These are phyloP conservation scores for Mormyrus proboscirostris DNA, from an alignment of 2,797 vertebrate genomes.

Conservation along the genomic window DNA sequence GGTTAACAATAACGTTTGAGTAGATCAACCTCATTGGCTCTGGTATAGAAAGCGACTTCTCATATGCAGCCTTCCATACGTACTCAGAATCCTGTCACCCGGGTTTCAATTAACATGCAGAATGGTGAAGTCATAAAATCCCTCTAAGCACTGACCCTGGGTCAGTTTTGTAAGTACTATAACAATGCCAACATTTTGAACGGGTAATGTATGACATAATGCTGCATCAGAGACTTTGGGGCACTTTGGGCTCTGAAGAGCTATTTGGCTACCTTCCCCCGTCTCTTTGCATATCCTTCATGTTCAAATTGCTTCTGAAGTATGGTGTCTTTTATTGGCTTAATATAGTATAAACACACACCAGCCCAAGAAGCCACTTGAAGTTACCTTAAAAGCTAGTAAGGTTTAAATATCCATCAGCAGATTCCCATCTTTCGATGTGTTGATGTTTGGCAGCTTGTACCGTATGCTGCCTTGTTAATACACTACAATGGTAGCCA, in stretches of 20 bases:
- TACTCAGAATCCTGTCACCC: not conserved
- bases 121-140: not conserved
- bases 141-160: not conserved
- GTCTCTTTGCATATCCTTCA: not conserved
- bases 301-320: constrained; percentile 1
- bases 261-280: not conserved
- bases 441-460: not conserved
- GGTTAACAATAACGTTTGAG: not conserved
- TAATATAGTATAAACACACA: not conserved
- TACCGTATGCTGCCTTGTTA: not conserved
- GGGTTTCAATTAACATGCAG: not conserved
- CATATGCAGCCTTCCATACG: not conserved
- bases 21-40: not conserved
- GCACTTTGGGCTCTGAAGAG: not conserved
- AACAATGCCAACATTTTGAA: not conserved
- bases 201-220: not conserved
- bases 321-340: not conserved
- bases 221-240: not conserved
- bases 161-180: not conserved
- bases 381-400: constrained; percentile 1
- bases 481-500: not conserved
- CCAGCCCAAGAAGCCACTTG: not conserved
- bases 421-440: not conserved
- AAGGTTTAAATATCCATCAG: not conserved
- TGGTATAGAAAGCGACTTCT: not conserved